A percentile compares a stretch with the other conserved stretches of the same genome.
Conservation (phyloP, 2,888 invertebrate species). For the Eremobia ochroleuca region DNA sequence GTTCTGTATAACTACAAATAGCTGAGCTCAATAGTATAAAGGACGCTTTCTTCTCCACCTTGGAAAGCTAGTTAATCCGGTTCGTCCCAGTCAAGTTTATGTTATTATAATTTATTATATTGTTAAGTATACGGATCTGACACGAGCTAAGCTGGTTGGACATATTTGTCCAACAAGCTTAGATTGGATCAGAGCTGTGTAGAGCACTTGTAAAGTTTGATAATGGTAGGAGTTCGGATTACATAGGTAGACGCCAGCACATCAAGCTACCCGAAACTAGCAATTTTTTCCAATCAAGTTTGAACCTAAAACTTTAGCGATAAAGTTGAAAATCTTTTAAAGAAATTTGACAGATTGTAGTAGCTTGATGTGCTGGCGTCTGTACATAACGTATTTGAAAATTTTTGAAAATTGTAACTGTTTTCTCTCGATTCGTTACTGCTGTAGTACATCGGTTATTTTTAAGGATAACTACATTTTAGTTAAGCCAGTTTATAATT, state of each 20-base stretch:
- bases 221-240: background rate
- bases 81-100: constrained; percentile 43
- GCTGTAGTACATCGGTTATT: background rate
- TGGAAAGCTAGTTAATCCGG: constrained; percentile 63
- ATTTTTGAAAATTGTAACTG: background rate
- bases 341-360: no score
- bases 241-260: no score
- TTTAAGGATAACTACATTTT: background rate
- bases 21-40: constrained; percentile 35
- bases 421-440: background rate
- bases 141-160: background rate
- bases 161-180: no score
- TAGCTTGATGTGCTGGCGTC: no score
- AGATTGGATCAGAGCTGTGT: no score
- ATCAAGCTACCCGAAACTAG: no score
- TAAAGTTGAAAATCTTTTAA: no score
- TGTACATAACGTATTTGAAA: no score
- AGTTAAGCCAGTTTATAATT: background rate
- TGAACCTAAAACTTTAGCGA: no score
- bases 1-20: constrained; percentile 39
- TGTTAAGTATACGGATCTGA: constrained; percentile 42
- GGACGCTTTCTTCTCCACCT: constrained; percentile 60
- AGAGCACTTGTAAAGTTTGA: background rate
- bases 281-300: no score
- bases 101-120: constrained; percentile 49